Evolutionary conservation across 2,888 invertebrate genomes (phyloP), one percentile per base, ranked within the genome.

Genomic region (Tortrix viridana): DNA sequence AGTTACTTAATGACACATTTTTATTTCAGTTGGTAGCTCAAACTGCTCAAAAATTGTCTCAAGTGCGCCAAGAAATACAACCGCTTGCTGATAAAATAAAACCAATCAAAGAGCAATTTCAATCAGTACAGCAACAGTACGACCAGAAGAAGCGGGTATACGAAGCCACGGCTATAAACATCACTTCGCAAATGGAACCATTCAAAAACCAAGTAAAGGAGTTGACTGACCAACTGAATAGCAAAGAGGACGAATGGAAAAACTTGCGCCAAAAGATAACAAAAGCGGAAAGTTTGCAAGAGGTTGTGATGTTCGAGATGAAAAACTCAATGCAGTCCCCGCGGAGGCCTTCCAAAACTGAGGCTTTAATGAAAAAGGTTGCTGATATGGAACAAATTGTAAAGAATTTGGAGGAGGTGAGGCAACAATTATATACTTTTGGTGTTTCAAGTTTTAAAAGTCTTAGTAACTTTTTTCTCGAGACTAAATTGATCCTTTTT

Each of bases 121-220:
- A 95, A 87, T 93, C 94, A 65, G 77, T 95, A 41, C 93, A 94
- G 69, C 93, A 94, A 71, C 94, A 94, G 70, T 95, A 94, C 79
- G 95, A 96, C 71, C 94, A 95, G 73, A 94, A 94, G 85, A 96
- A 96, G 81, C 80, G 92, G 68, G 82, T 93, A 22, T 96, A 95
- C 77, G 95, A 96, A 79, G 93, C 95, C 3, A 93, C 94, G 58
- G 92, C 94, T 23, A 92, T 92, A 71, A 92, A 92, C 73, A 89
- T 93, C 69, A 88, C 89, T 14, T 91, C 92, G 1, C 92, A 93
- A 82, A 89, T 93, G 86, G 93, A 93, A 66, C 93, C 94, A 66
- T 74, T 94, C 19, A 93, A 93, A 71, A 88, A 88, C 61, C 86
- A 89, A 74, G 92, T 94, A 53, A 91, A 92, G 66, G 91, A 92